Conservation (phyloP, 1,140 invertebrate genomes). For the Heliconius hewitsoni region DNA sequence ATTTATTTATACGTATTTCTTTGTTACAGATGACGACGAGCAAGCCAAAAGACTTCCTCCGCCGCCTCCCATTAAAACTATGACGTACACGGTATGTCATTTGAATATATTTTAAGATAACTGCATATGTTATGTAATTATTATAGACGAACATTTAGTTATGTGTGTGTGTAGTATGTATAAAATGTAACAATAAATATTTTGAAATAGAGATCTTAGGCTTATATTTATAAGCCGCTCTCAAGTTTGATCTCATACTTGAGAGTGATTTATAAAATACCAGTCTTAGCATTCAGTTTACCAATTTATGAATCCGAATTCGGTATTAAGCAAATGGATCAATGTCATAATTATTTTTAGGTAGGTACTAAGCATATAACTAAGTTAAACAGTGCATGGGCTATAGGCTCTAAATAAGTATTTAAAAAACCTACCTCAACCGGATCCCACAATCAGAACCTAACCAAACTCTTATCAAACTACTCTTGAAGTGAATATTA, state of each 20-base stretch:
- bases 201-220: too few relatives aligned
- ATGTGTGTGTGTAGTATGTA: not conserved
- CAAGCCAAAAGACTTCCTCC: conserved; percentile 82
- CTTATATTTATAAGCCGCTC: too few relatives aligned
- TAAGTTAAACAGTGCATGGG: too few relatives aligned
- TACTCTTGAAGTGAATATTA: too few relatives aligned
- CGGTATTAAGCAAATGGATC: not conserved
- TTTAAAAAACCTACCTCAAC: too few relatives aligned
- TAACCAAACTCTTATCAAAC: too few relatives aligned
- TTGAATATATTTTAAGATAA: conserved; percentile 5
- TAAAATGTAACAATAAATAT: too few relatives aligned
- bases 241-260: too few relatives aligned
- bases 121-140: not conserved
- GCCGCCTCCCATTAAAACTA: conserved; percentile 85
- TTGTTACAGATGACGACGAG: conserved; percentile 83
- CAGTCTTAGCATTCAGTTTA: not conserved
- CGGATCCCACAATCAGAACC: too few relatives aligned
- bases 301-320: not conserved
- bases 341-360: not conserved
- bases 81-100: conserved; percentile 82
- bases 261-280: too few relatives aligned
- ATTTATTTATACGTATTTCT: conserved; percentile 4
- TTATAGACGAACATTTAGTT: not conserved
- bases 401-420: too few relatives aligned
- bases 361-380: too few relatives aligned